Evolutionary conservation across 2,888 invertebrate genomes (phyloP).

Genomic region (Cylloceria caligata): DNA sequence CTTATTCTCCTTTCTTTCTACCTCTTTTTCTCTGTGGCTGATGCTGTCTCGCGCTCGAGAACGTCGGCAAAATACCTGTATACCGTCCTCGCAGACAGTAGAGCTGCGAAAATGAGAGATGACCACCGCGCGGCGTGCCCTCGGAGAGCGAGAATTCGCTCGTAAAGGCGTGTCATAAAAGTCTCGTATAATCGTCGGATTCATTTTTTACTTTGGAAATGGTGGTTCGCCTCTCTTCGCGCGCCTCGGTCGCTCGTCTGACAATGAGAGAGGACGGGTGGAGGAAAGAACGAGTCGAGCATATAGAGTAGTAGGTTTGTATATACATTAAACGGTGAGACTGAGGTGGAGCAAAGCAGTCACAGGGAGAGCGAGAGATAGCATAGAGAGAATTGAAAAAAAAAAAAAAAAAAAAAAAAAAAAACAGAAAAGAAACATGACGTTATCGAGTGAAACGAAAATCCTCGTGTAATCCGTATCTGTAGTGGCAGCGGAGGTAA

Average conservation of each 20-base stretch:
- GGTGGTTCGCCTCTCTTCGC: constrained; percentile 32
- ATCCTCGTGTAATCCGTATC: constrained; percentile 55
- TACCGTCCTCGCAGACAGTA: constrained; percentile 16
- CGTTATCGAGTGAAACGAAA: constrained; percentile 53
- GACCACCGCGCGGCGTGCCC: constrained; percentile 54
- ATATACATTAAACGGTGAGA: constrained; percentile 7
- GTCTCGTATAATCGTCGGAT: constrained; percentile 64
- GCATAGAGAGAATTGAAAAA: constrained; percentile 15
- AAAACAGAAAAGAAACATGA: too few relatives aligned
- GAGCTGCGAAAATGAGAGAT: constrained; percentile 73
- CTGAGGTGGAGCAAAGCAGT: constrained; percentile 26
- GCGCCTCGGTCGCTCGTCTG: constrained; percentile 45
- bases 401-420: constrained; percentile 9
- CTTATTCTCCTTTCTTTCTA: too few relatives aligned
- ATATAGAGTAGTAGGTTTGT: constrained; percentile 26
- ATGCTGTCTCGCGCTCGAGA: not conserved
- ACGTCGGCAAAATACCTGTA: constrained; percentile 57
- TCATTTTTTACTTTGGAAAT: constrained; percentile 61
- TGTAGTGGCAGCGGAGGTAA: constrained; percentile 37
- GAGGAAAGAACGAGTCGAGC: constrained; percentile 29
- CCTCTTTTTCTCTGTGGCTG: constrained; percentile 2
- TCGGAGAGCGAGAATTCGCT: constrained; percentile 73
- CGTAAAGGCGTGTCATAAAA: constrained; percentile 72
- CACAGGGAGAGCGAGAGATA: constrained; percentile 26
- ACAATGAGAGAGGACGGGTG: constrained; percentile 39